Conservation (phyloP, 2,888 invertebrate genomes). For the Chrysina gloriosa region DNA sequence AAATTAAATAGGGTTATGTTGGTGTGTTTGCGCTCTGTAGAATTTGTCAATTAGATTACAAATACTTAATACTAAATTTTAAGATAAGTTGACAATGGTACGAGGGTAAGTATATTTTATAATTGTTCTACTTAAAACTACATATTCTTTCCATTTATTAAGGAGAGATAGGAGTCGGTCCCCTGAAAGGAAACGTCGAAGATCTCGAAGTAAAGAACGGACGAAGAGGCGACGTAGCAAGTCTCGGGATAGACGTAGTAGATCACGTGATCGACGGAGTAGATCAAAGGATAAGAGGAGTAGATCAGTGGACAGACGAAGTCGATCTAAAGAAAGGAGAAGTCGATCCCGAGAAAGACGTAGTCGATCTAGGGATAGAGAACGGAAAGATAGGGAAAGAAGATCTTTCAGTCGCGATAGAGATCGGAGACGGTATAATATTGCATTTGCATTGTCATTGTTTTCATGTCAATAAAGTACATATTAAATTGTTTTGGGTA, state of each 20-base stretch:
- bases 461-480: constrained; percentile 42
- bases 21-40: constrained; percentile 9
- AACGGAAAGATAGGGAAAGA: constrained; percentile 54
- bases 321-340: constrained; percentile 57
- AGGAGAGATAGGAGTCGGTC: constrained; percentile 58
- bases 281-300: constrained; percentile 60
- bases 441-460: not conserved
- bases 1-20: constrained; percentile 27
- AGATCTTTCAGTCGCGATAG: constrained; percentile 61
- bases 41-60: not conserved
- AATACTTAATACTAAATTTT: not conserved
- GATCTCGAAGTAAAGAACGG: constrained; percentile 71
- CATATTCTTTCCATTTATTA: not conserved
- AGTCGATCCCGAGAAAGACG: constrained; percentile 62
- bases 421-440: constrained; percentile 51
- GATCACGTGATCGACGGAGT: constrained; percentile 57
- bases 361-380: constrained; percentile 61
- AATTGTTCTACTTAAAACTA: not conserved
- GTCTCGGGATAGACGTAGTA: constrained; percentile 57
- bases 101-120: constrained; percentile 13
- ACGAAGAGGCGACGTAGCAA: constrained; percentile 54
- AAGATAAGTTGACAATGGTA: not conserved
- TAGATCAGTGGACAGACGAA: constrained; percentile 61
- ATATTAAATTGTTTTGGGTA: constrained; percentile 54
- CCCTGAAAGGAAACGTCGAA: constrained; percentile 65